Evolutionary conservation across 2,113 vertebrate species (phyloP).

Genomic region (Clinocottus analis): DNA sequence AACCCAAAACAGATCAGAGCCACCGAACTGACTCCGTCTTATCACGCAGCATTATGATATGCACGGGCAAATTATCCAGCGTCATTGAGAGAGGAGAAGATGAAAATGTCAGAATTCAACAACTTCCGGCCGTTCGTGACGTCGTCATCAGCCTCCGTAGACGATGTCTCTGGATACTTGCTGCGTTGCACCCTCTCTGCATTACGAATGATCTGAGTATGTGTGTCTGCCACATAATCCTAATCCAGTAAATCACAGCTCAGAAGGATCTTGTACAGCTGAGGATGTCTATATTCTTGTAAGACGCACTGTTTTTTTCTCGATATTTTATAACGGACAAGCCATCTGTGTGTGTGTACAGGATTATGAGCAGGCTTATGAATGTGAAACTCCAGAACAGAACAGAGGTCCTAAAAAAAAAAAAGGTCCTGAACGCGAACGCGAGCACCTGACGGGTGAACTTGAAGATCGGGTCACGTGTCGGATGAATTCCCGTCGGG

Average conservation of each 20-base stretch:
- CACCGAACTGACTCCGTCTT: too few species aligned
- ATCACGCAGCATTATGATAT: constrained; percentile 18
- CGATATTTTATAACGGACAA: constrained; percentile 67
- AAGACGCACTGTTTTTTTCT: constrained; percentile 78
- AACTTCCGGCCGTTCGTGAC: too few species aligned
- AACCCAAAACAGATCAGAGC: too few species aligned
- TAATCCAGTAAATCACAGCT: not conserved
- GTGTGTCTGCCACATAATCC: not conserved
- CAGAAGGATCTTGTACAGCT: constrained; percentile 56
- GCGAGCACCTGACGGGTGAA: constrained; percentile 33
- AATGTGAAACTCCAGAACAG: constrained; percentile 56
- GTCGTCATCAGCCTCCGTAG: too few species aligned
- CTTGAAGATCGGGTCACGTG: constrained; percentile 13
- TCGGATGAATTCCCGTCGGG: constrained; percentile 17
- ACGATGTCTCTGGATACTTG: too few species aligned
- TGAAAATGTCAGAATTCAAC: too few species aligned
- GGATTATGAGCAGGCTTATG: constrained; percentile 40
- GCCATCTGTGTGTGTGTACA: constrained; percentile 64
- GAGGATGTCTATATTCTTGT: constrained; percentile 66
- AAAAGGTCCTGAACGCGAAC: constrained; percentile 2
- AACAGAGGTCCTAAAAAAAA: constrained; percentile 41
- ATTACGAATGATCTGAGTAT: not conserved
- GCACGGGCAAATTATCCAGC: constrained; percentile 12
- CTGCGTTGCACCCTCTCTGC: too few species aligned
- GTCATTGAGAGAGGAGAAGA: not conserved